Percentiles rank a stretch among this genome's conserved stretches.
Conservation (phyloP, 2,797 vertebrate species). For the Enteromius unitaeniatus region DNA sequence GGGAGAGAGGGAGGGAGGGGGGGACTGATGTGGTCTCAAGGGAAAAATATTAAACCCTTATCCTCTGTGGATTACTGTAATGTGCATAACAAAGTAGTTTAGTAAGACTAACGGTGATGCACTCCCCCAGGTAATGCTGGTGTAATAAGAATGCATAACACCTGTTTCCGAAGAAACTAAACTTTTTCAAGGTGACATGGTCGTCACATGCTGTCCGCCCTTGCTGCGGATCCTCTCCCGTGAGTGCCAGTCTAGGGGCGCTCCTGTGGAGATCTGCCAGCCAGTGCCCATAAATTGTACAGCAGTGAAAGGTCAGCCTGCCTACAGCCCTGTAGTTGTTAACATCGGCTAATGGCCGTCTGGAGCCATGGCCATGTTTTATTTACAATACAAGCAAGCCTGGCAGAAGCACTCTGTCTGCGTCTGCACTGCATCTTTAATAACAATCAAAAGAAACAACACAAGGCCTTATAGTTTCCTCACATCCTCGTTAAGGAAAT, state of each 20-base stretch:
- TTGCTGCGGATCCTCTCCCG: constrained; percentile 39
- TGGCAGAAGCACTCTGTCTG: constrained; percentile 12
- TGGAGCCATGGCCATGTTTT: constrained; percentile 52
- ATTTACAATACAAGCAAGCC: constrained; percentile 55
- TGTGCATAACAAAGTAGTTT: constrained; percentile 22
- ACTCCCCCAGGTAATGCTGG: background rate
- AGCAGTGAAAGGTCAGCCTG: constrained; percentile 57
- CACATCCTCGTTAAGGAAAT: background rate
- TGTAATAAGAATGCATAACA: background rate
- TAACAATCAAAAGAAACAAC: background rate
- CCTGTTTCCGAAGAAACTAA: constrained; percentile 28
- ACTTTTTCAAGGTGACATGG: constrained; percentile 51
- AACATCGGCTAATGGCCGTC: constrained; percentile 56
- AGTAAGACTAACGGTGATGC: background rate
- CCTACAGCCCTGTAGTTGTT: constrained; percentile 52
- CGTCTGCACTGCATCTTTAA: constrained; percentile 25
- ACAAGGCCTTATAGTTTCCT: background rate
- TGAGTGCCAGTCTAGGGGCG: constrained; percentile 49
- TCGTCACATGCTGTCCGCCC: constrained; percentile 37
- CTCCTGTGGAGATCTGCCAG: constrained; percentile 50
- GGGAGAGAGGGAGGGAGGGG: too few species aligned
- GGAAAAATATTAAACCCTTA: background rate
- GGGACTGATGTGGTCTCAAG: background rate
- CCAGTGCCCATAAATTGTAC: constrained; percentile 59
- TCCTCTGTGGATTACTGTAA: constrained; percentile 12